Conservation (phyloP, 1,140 invertebrate species). For the Drosophila bifasciata region DNA sequence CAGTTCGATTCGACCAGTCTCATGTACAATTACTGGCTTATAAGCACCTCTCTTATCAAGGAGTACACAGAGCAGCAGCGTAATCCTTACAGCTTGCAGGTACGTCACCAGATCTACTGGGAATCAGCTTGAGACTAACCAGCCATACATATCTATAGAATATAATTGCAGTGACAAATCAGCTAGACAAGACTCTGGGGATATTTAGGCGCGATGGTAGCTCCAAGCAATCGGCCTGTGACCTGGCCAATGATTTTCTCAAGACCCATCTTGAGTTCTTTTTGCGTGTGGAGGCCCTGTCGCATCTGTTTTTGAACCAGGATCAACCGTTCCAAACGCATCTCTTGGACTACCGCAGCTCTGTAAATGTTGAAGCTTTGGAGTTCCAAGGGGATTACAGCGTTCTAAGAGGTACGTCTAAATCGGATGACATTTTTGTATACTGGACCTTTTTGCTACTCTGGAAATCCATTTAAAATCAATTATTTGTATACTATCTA, state of each 20-base stretch:
- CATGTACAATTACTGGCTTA: constrained; percentile 43
- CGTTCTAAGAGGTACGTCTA: constrained; percentile 60
- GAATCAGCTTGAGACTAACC: background rate
- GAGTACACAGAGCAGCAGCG: constrained; percentile 52
- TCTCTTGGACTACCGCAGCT: constrained; percentile 83
- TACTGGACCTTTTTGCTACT: too few relatives aligned
- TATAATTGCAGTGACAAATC: constrained; percentile 41
- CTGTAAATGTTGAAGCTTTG: constrained; percentile 84
- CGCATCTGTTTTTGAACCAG: constrained; percentile 92
- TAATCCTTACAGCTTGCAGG: constrained; percentile 57
- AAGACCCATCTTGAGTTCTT: constrained; percentile 96
- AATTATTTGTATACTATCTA: background rate
- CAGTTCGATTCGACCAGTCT: constrained; percentile 46
- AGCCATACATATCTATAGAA: constrained; percentile 30
- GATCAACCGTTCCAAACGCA: constrained; percentile 71
- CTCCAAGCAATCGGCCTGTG: constrained; percentile 21
- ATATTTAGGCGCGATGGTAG: constrained; percentile 24
- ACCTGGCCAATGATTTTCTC: constrained; percentile 85
- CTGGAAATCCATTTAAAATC: background rate
- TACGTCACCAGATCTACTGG: background rate
- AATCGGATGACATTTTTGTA: background rate
- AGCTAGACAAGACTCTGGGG: constrained; percentile 52
- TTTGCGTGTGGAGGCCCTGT: constrained; percentile 94
- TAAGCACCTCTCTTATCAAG: constrained; percentile 38
- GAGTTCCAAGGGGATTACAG: constrained; percentile 83